Base-by-base conservation (phyloP, 2,888 invertebrate species). In the Xestia c-nigrum region DNA sequence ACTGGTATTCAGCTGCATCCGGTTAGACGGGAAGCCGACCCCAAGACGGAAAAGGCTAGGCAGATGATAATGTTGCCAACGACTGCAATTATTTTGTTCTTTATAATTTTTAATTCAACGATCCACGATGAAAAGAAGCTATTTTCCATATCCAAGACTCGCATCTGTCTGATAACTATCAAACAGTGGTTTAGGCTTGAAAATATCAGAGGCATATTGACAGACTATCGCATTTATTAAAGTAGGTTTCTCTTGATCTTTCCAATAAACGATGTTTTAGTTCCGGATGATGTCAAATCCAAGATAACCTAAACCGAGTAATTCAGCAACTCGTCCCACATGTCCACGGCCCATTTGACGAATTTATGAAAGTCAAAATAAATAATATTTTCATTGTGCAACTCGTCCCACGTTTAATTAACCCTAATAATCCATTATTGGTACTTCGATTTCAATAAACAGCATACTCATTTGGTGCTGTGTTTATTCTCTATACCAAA, bases 401-500 rank as follows among this genome's bases (percentile, higher is more conserved):
- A n/a, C n/a, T n/a, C n/a, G n/a, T n/a, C n/a, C n/a, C n/a, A n/a
- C n/a, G n/a, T n/a, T n/a, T n/a, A n/a, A n/a, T 21, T 9, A 31
- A 31, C 43, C 40, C 66, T 46, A n/a, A 47, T 31, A 59, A 80
- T 50, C 12, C 6, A 38, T 47, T 47, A 19, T 14, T 76, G 52
- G 69, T 55, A 12, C 16, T 64, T 52, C 14, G 14, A 59, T 47
- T 64, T 31, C 14, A 71, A 47, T 43, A 77, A 68, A 46, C 40
- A 43, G n/a, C 47, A 43, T 46, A 59, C 19, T 16, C 31, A 52
- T n/a, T 78, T 24, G 46, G 43, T 59, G 12, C 38, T 67, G 55
- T 68, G 59, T 38, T 67, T 67, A 68, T 47, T 74, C 71, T 68
- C 16, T 24, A n/a, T n/a, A 40, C 38, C 52, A 40, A n/a, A 55